Evolutionary conservation across 2,888 invertebrate genomes (phyloP).

Genomic region (Flexamia atlantica): DNA sequence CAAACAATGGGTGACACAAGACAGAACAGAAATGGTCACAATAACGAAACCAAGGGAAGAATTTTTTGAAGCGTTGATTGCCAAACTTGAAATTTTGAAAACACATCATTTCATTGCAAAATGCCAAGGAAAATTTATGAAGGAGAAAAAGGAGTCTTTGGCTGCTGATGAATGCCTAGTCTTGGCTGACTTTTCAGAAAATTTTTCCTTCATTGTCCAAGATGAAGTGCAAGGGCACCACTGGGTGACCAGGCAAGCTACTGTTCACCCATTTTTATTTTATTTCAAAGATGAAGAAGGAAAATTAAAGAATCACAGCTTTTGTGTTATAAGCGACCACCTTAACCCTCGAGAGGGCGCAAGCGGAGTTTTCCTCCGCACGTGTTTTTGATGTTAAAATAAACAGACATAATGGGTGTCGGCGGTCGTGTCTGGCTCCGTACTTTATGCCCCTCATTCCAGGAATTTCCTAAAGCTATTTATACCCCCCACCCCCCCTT

Average conservation of each 20-base stretch:
- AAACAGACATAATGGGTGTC: no score
- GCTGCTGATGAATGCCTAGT: constrained; percentile 29
- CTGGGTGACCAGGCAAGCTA: constrained; percentile 39
- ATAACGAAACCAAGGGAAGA: constrained; percentile 25
- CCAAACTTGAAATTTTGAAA: constrained; percentile 26
- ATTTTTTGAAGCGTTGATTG: constrained; percentile 32
- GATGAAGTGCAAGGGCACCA: constrained; percentile 56
- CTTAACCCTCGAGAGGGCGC: no score
- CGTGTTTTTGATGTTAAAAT: no score
- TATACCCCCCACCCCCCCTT: no score
- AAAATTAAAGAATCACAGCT: constrained; percentile 12
- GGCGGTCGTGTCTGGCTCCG: no score
- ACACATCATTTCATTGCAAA: constrained; percentile 55
- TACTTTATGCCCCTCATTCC: no score
- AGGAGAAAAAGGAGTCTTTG: constrained; percentile 32
- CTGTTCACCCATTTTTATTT: constrained; percentile 45
- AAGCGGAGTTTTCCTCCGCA: no score
- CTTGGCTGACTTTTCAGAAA: constrained; percentile 30
- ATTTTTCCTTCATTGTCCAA: constrained; percentile 18
- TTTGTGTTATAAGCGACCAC: constrained; percentile 34
- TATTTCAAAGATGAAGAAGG: constrained; percentile 45
- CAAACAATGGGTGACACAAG: constrained; percentile 47
- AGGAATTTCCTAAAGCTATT: no score
- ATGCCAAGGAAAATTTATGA: constrained; percentile 38
- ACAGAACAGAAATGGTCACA: constrained; percentile 42